Conservation (phyloP, 1,140 invertebrate genomes). For the Drosophila grimshawi region DNA sequence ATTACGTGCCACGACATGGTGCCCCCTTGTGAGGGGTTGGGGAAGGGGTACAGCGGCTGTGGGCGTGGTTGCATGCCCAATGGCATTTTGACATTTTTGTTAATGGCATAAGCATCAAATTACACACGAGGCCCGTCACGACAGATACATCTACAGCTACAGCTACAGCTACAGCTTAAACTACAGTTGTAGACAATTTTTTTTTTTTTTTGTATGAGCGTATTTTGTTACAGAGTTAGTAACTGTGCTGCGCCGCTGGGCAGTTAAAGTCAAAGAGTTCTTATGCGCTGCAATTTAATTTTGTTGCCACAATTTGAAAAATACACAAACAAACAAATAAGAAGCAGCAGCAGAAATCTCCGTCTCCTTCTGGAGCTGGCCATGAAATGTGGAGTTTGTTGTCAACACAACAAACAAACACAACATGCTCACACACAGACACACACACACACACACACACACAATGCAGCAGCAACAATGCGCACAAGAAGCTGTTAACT, state of each 20-base stretch:
- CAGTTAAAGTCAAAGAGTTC: conserved; percentile 8
- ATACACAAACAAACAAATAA: conserved; percentile 7
- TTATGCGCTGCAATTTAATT: conserved; percentile 43
- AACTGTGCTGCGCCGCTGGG: conserved; percentile 17
- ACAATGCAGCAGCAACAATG: conserved; percentile 18
- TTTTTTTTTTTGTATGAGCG: neutral
- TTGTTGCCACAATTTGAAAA: conserved; percentile 35
- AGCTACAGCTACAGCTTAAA: neutral
- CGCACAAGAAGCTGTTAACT: conserved; percentile 16
- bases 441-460: conserved; percentile 6
- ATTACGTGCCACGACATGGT: conserved; percentile 66
- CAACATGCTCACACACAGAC: conserved; percentile 45
- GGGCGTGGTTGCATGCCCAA: conserved; percentile 59
- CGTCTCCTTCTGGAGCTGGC: conserved; percentile 18
- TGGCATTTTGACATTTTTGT: conserved; percentile 83
- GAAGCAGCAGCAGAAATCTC: neutral
- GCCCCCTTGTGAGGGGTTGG: neutral
- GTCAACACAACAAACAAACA: conserved; percentile 30
- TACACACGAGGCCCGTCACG: conserved; percentile 45
- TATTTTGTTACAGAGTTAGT: neutral
- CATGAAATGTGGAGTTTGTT: conserved; percentile 44
- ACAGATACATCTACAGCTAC: conserved; percentile 5
- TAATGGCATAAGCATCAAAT: conserved; percentile 82
- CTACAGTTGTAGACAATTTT: conserved; percentile 14
- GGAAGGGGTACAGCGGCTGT: neutral